Conservation (phyloP, 2,113 vertebrate genomes). For the Polypterus senegalus region DNA sequence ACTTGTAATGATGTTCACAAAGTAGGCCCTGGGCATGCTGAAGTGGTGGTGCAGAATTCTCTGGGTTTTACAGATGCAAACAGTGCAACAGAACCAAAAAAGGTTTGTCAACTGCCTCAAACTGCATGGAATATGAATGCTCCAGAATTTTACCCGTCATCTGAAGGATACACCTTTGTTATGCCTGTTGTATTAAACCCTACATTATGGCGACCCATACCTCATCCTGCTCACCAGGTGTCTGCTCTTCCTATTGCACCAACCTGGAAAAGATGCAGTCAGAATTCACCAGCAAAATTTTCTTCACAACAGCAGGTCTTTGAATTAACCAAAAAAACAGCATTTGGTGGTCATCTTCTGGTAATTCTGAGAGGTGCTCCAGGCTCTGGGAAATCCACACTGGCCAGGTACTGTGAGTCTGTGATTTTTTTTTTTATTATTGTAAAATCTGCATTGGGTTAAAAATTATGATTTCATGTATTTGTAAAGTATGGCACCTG, state of each 20-base stretch:
- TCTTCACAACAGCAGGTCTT: constrained; percentile 21
- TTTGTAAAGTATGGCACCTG: no score
- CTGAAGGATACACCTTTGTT: constrained; percentile 54
- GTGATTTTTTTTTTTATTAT: no score
- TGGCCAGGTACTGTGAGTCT: constrained; percentile 64
- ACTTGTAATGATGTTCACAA: not conserved
- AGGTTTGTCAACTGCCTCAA: constrained; percentile 17
- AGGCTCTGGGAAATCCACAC: constrained; percentile 86
- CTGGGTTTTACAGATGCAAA: constrained; percentile 11
- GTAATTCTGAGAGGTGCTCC: constrained; percentile 87
- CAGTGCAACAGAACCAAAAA: not conserved
- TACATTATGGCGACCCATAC: constrained; percentile 40
- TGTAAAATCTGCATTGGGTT: no score
- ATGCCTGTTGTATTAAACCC: constrained; percentile 56
- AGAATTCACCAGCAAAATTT: constrained; percentile 31
- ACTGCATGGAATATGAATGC: constrained; percentile 62
- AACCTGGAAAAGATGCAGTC: constrained; percentile 48
- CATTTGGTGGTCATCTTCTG: constrained; percentile 63
- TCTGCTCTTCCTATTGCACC: constrained; percentile 46
- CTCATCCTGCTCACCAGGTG: constrained; percentile 37
- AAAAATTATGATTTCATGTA: no score
- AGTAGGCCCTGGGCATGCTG: not conserved
- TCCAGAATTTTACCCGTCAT: constrained; percentile 51
- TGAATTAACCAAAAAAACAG: constrained; percentile 44
- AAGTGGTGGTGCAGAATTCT: constrained; percentile 18